Evolutionary conservation across 2,888 invertebrate species (phyloP), one percentile per base, ranked within the genome.

Genomic region (Axea sp.): DNA sequence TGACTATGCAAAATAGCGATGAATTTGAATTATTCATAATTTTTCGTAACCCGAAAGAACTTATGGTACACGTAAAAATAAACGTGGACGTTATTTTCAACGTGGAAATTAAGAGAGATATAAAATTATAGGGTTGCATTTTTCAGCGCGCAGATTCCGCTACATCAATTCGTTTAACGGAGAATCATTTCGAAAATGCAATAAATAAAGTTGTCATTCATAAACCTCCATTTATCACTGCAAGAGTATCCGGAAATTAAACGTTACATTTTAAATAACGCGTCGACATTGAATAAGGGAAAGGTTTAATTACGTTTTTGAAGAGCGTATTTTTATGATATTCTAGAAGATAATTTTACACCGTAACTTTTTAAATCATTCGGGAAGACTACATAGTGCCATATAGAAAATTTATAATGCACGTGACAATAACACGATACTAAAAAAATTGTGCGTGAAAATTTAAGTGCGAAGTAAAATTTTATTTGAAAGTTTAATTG

Each of bases 191-290:
- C 15, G 24, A 49, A 64, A 49, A 51, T 39, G 57, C 45, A 43
- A 72, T 72, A 64, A 65, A 72, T 72, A 72, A 64, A 51, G 51
- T 43, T 72, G 72, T 72, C 72, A 72, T 72, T 57, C 43, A 43
- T 57, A 43, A 57, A 51, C 15, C 33, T 31, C 49, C 64, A 72
- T 65, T 72, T 65, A 71, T 71, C 71, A 71, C 49, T 45, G 62
- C 71, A 64, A 64, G 57, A 64, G 71, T 71, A 64, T 49, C 71
- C 64, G 71, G 64, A 71, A 71, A 71, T 71, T 64, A 71, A 71
- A 71, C 71, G 71, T 71, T 71, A 64, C 64, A 64, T 71, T 71
- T 71, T 64, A 71, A 71, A 71, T 71, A 62, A 71, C 71, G 17
- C 49, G 71, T 43, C 45, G 55, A 55, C 55, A 28, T n/a, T 45